Conservation (phyloP, 2,113 vertebrate genomes). For the Callaeas wilsoni region DNA sequence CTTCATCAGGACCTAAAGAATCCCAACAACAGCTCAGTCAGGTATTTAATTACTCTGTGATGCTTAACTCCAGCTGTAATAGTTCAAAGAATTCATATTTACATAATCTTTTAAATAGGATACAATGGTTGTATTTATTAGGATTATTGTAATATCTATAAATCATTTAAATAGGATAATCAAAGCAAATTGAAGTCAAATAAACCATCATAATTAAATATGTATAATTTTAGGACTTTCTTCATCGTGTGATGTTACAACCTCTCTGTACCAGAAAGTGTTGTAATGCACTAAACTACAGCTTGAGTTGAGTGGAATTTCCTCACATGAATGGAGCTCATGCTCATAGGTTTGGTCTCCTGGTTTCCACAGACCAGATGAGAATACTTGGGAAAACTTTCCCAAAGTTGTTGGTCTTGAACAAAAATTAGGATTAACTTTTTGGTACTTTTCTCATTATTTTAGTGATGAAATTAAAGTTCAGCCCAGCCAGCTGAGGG, state of each 20-base stretch:
- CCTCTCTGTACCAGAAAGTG: background rate
- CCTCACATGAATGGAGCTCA: background rate
- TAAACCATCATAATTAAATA: background rate
- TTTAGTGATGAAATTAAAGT: slow-evolving; percentile 95
- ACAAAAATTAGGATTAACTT: background rate
- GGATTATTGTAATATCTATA: background rate
- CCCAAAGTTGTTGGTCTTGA: background rate
- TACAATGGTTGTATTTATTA: background rate
- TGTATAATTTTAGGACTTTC: background rate
- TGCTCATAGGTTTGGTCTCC: background rate
- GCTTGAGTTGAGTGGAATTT: background rate
- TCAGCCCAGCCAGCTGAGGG: slow-evolving; percentile 84
- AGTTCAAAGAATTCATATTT: background rate
- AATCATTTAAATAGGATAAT: background rate
- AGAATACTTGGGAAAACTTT: background rate
- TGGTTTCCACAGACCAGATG: background rate
- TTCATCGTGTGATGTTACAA: background rate
- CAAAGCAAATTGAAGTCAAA: background rate
- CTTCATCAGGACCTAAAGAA: slow-evolving; percentile 93
- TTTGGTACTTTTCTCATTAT: background rate
- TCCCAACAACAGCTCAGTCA: slow-evolving; percentile 89
- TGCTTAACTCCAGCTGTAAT: background rate
- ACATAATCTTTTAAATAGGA: background rate
- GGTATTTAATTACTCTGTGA: slow-evolving; percentile 67
- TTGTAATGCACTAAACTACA: background rate